Conservation (phyloP, 2,888 invertebrate genomes). For the Hoplodrina blanda region DNA sequence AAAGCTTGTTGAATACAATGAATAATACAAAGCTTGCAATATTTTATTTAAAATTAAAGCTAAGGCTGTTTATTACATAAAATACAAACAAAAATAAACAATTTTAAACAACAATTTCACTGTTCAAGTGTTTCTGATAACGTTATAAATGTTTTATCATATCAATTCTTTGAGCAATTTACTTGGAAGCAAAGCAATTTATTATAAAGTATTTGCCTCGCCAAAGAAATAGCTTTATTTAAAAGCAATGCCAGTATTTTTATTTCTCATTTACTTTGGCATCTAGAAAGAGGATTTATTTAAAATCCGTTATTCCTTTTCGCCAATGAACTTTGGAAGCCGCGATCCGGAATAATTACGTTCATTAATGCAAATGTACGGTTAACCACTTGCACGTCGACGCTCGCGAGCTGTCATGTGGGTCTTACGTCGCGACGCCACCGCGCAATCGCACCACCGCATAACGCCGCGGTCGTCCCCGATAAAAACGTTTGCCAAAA, state of each 20-base stretch:
- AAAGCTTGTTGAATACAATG: neutral
- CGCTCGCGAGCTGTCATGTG: too few relatives aligned
- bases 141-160: conserved; percentile 22
- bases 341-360: conserved; percentile 25
- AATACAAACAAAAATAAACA: conserved; percentile 4
- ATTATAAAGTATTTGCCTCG: conserved; percentile 27
- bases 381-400: too few relatives aligned
- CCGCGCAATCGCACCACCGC: too few relatives aligned
- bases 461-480: too few relatives aligned
- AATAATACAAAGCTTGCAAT: neutral
- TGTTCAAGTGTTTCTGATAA: conserved; percentile 12
- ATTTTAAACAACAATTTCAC: conserved; percentile 16
- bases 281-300: conserved; percentile 22
- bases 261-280: conserved; percentile 26
- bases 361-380: conserved; percentile 28
- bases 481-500: too few relatives aligned
- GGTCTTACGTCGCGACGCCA: too few relatives aligned
- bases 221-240: conserved; percentile 26
- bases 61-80: neutral
- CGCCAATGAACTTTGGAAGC: conserved; percentile 7
- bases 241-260: conserved; percentile 35
- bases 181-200: conserved; percentile 38
- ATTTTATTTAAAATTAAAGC: neutral
- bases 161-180: conserved; percentile 34
- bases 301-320: conserved; percentile 8